Base-by-base conservation (phyloP, 1,140 invertebrate genomes). In the Lordiphosa collinella region DNA sequence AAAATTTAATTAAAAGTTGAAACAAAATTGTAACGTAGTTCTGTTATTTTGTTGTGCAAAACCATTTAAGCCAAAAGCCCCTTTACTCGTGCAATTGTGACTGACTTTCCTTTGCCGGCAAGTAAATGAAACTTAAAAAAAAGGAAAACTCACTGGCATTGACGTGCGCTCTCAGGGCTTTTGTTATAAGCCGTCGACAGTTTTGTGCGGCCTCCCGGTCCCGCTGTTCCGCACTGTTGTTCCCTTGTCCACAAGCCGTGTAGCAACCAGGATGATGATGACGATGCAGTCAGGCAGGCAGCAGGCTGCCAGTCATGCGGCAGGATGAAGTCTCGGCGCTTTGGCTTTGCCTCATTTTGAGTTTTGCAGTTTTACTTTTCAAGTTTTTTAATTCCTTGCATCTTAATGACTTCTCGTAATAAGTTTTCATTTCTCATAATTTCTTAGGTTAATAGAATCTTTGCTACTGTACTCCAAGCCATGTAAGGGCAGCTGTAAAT, bases 391-490 rank as follows among this genome's bases (percentile, higher is more conserved):
- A 87, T 87, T 86, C 72, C 76, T 78, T 78, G 85, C 68, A 80
- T 82, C 85, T 87, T 87, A 87, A 87, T 87, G 75, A 87, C 85
- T 87, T 87, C 86, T 87, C 78, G 79, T 87, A 86, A 86, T 87
- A 87, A 87, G 75, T 87, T 87, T 87, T 87, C 85, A 82, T 87
- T 87, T 87, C 74, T 87, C 84, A 66, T 80, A 87, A 87, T 87
- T 82, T 87, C 72, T 82, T 69, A 70, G 86, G 84, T 87, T 87
- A 87, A 87, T 87, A 87, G 84, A 87, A 86, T 84, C 84, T 86
- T 73, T 62, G 50, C 78, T 53, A 49, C 54, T 60, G 78, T 22
- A 55, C 63, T 44, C 35, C 36, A 38, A 40, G 55, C 31, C 61
- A 60, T 71, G 47, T 71, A 64, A 64, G 43, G 59, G 48, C 35